phyloP scores from a whole-genome alignment of 2,797 vertebrate species.

The Trachurus trachurus region DNA sequence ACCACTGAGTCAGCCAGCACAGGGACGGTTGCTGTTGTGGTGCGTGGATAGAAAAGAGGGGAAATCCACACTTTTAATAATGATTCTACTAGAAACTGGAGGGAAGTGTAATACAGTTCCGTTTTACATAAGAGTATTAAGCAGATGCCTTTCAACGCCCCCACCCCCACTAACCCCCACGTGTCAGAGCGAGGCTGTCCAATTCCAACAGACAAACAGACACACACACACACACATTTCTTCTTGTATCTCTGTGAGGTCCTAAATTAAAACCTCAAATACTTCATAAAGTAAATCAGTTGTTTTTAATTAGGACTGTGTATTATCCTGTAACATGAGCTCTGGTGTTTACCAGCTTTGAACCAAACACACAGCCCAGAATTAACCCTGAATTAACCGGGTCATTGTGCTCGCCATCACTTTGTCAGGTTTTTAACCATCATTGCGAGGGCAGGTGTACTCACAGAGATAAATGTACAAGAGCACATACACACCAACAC shows the following conservation, averaged over 20 bases:
- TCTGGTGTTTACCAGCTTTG: neutral
- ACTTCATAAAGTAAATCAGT: neutral
- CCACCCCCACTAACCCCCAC: constrained; percentile 24
- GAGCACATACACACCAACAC: constrained; percentile 34
- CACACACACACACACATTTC: constrained; percentile 25
- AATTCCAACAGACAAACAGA: constrained; percentile 55
- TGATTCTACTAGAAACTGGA: constrained; percentile 64
- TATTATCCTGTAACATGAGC: neutral
- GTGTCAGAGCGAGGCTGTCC: constrained; percentile 59
- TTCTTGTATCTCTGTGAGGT: constrained; percentile 18
- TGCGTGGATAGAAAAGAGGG: constrained; percentile 9
- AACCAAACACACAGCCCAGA: neutral
- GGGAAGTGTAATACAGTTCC: constrained; percentile 78
- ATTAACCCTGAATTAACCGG: neutral
- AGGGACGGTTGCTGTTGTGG: constrained; percentile 10
- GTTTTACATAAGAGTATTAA: constrained; percentile 87
- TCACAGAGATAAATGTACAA: constrained; percentile 39
- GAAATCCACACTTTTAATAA: constrained; percentile 80
- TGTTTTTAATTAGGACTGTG: neutral
- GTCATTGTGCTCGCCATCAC: neutral
- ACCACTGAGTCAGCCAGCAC: constrained; percentile 22
- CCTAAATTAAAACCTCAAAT: neutral
- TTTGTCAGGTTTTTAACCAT: neutral
- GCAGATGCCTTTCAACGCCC: constrained; percentile 79
- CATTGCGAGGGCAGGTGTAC: constrained; percentile 19